Percentiles rank a stretch among this genome's conserved stretches.
phyloP scores from a whole-genome alignment of 64 coral and sea anemone genomes.

The Cladopsammia gracilis region DNA sequence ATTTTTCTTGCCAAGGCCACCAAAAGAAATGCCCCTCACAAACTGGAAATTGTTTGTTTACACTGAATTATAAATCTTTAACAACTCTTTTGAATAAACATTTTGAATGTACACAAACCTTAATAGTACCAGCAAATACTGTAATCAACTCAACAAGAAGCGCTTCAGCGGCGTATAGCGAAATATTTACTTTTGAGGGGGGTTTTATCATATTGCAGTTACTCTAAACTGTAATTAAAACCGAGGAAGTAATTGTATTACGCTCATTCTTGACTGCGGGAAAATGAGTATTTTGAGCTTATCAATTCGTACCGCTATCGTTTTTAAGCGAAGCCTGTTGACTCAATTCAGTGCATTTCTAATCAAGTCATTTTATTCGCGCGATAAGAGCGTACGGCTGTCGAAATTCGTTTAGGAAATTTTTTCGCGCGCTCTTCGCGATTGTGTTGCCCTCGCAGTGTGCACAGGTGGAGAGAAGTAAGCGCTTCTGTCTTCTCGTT shows the following conservation, averaged over 20 bases:
- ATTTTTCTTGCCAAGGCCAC: conserved; percentile 32
- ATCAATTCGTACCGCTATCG: conserved; percentile 57
- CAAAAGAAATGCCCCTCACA: conserved; percentile 16
- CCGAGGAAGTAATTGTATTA: conserved; percentile 77
- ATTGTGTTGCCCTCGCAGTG: conserved; percentile 23
- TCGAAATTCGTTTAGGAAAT: conserved; percentile 12
- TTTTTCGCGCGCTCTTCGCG: conserved; percentile 7
- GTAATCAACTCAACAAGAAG: conserved; percentile 31
- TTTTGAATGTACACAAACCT: conserved; percentile 79
- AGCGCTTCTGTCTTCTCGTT: conserved; percentile 58
- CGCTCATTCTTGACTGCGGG: conserved; percentile 56
- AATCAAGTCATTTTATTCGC: conserved; percentile 12
- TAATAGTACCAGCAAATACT: conserved; percentile 82
- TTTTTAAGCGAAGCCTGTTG: conserved; percentile 6
- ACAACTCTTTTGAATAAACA: conserved; percentile 94
- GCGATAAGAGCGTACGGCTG: background rate
- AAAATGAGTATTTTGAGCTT: conserved; percentile 57
- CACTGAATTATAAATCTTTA: conserved; percentile 98
- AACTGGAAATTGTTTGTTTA: conserved; percentile 89
- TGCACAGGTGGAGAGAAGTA: conserved; percentile 81
- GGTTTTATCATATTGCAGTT: conserved; percentile 86
- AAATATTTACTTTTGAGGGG: conserved; percentile 86
- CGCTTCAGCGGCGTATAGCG: conserved; percentile 66
- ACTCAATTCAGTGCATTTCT: conserved; percentile 38
- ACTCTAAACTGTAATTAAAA: conserved; percentile 98